Evolutionary conservation across 2,888 invertebrate genomes (phyloP).

Genomic region (Scaptodrosophila latifasciaeformis): DNA sequence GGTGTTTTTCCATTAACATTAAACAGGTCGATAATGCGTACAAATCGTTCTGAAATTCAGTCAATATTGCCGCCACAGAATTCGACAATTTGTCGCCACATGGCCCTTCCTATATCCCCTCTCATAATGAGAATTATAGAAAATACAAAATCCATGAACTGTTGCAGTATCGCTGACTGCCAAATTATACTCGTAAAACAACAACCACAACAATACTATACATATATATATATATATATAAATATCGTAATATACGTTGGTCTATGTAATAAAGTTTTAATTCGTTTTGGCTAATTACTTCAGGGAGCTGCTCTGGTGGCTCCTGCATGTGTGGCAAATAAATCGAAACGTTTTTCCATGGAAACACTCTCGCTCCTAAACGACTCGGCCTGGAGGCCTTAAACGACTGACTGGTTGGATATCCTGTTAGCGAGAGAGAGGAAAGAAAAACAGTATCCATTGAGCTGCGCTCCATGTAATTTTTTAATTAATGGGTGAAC

Average conservation of each 20-base stretch:
- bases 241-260: slow-evolving; percentile 30
- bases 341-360: slow-evolving; percentile 22
- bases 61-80: slow-evolving; percentile 36
- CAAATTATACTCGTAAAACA: too few relatives aligned
- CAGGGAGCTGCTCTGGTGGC: slow-evolving; percentile 29
- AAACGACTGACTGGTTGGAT: background rate
- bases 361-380: too few relatives aligned
- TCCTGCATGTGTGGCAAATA: slow-evolving; percentile 13
- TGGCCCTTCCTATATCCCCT: slow-evolving; percentile 3
- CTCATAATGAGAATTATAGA: background rate
- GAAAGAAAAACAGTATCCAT: background rate
- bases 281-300: slow-evolving; percentile 38
- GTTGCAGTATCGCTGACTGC: too few relatives aligned
- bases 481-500: slow-evolving; percentile 42
- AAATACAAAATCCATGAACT: too few relatives aligned
- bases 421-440: background rate
- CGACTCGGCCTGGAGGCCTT: too few relatives aligned
- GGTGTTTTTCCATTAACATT: too few relatives aligned
- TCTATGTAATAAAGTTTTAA: slow-evolving; percentile 42
- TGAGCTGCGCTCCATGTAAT: slow-evolving; percentile 22
- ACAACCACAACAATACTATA: too few relatives aligned
- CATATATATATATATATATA: too few relatives aligned
- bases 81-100: slow-evolving; percentile 33
- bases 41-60: too few relatives aligned
- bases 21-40: too few relatives aligned